Base-by-base conservation (phyloP, 64 coral and sea anemone species). In the Dendrophyllia cribrosa region DNA sequence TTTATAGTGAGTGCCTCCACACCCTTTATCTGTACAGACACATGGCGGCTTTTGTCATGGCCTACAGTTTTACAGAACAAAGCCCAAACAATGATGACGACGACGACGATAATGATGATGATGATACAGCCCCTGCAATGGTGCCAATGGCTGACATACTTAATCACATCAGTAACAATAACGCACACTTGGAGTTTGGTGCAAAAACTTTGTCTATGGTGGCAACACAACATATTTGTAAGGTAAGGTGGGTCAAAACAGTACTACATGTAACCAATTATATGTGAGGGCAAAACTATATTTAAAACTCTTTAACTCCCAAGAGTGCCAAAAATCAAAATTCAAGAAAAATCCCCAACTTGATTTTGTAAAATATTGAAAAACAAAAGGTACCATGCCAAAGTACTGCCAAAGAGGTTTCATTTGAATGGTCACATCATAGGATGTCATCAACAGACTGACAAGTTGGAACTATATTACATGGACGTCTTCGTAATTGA, bases 81-180 rank as follows among this genome's bases (percentile, higher is more conserved):
- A 48, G 15, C 3, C 51, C 90, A 51, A 68, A 15, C 55, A 49
- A 4, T 34, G 51, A 84, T 11, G 87, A 56, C 59, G 47, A 88
- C 9, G 71, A 64, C 61, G 80, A 66, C 50, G 51, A 86, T 19
- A 56, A 59, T 66, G 79, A 19, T 49, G 75, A 85, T 19, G 87
- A 74, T 52, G 53, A 79, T 14, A 34, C 61, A 59, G 88, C 48
- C 4, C 94, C 94, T 84, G 88, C 82, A 24, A 99, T 99, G 97
- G 97, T 99, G 1, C 97, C 97, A 10, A 96, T 99, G 97, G 97
- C 97, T n/a, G 97, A 99, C 84, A 99, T 96, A 34, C 73, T 99
- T 9, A 99, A 99, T 78, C 97, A 99, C 66, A 82, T 85, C 74
- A 99, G 94, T 66, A 85, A 91, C 15, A 93, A 99, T 77, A 99